These are phyloP conservation scores for Aphidius ervi DNA, from an alignment of 1,140 invertebrate species.

Conservation along the genomic window DNA sequence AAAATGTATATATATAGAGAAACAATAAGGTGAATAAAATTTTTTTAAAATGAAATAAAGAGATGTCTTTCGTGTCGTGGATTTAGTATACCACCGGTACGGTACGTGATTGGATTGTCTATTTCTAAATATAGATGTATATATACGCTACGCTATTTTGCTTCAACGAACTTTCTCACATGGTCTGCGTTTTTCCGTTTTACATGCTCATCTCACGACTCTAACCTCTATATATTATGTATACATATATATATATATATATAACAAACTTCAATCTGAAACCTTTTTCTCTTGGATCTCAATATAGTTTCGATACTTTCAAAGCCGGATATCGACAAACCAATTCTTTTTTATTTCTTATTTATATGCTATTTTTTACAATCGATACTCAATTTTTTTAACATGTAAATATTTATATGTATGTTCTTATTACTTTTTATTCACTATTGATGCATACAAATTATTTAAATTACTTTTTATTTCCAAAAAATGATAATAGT, in stretches of 20 bases:
- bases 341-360: too few species aligned
- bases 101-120: conserved; percentile 7
- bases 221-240: not conserved
- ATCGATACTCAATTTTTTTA: too few species aligned
- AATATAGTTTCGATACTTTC: too few species aligned
- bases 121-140: not conserved
- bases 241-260: not conserved
- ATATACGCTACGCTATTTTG: not conserved
- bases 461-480: too few species aligned
- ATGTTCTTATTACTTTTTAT: too few species aligned
- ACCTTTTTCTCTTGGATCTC: not conserved
- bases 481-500: too few species aligned
- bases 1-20: not conserved
- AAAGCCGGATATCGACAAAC: too few species aligned
- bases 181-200: not conserved
- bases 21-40: too few species aligned
- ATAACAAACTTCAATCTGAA: not conserved
- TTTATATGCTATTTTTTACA: too few species aligned
- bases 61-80: not conserved
- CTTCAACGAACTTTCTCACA: not conserved
- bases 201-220: not conserved
- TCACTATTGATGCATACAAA: too few species aligned
- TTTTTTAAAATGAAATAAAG: not conserved
- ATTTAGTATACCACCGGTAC: conserved; percentile 1
- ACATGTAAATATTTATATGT: too few species aligned